Conservation (phyloP, 2,113 vertebrate genomes). For the Symphodus melops region DNA sequence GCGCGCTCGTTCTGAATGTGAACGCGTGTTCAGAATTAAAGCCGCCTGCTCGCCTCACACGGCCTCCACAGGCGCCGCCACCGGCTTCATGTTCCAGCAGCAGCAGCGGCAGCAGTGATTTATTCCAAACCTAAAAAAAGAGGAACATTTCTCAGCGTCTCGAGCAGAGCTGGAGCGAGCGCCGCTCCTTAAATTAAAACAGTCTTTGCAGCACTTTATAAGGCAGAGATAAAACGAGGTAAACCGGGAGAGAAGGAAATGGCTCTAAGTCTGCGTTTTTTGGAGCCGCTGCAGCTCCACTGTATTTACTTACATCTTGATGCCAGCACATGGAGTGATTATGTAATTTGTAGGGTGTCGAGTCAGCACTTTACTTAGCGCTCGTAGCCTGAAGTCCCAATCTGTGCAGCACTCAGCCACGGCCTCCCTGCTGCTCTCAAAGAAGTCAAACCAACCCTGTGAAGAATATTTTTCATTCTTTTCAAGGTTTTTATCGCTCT, state of each 20-base stretch:
- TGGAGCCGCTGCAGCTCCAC: background rate
- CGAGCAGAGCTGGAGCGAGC: conserved; percentile 1
- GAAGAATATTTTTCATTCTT: no score
- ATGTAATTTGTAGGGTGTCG: conserved; percentile 24
- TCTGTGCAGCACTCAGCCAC: background rate
- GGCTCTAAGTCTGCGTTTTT: conserved; percentile 27
- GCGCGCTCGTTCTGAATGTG: conserved; percentile 16
- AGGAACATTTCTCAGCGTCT: conserved; percentile 12
- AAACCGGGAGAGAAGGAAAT: conserved; percentile 11
- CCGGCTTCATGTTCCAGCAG: conserved; percentile 24
- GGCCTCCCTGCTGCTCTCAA: background rate
- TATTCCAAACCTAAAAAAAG: conserved; percentile 21
- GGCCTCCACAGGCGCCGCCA: background rate
- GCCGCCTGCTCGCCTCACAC: conserved; percentile 34
- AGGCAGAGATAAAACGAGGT: conserved; percentile 20
- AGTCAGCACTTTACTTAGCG: conserved; percentile 41
- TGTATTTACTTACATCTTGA: conserved; percentile 30
- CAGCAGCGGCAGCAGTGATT: conserved; percentile 15
- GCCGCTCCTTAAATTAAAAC: conserved; percentile 45
- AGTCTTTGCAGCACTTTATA: conserved; percentile 27
- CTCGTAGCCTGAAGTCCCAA: background rate
- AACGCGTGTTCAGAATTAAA: conserved; percentile 27
- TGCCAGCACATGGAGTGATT: conserved; percentile 34
- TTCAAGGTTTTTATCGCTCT: no score
- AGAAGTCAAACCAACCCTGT: background rate